Conservation (phyloP, 2,888 invertebrate genomes). For the Leptura quadrifasciata region DNA sequence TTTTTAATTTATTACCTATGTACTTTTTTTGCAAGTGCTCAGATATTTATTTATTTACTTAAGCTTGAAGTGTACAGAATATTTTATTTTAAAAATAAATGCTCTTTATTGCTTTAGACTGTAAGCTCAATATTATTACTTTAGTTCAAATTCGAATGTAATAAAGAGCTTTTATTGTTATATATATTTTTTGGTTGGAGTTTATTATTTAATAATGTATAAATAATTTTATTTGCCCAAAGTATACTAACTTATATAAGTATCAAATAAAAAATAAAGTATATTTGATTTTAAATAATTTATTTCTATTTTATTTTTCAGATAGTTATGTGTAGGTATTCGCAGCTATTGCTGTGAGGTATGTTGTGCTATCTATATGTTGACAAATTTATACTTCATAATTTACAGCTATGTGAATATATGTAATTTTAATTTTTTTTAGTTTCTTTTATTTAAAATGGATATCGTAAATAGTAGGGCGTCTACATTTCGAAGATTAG, state of each 20-base stretch:
- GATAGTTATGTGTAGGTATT: conserved; percentile 58
- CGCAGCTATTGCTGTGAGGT: conserved; percentile 61
- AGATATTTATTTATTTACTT: conserved; percentile 66
- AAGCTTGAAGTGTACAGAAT: conserved; percentile 64
- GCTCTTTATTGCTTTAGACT: conserved; percentile 60
- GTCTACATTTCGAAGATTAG: too few species aligned
- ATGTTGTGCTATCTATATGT: conserved; percentile 65
- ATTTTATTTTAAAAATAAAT: conserved; percentile 60
- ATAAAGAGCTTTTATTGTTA: conserved; percentile 67
- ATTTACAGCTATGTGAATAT: conserved; percentile 69
- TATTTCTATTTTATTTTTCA: conserved; percentile 59
- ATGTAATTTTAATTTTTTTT: conserved; percentile 64
- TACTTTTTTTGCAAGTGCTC: conserved; percentile 64
- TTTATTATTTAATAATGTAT: conserved; percentile 65
- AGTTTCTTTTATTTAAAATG: conserved; percentile 37
- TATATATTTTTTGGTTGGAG: conserved; percentile 66
- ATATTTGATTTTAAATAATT: conserved; percentile 60
- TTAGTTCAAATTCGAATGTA: conserved; percentile 54
- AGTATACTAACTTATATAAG: conserved; percentile 67
- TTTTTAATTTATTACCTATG: conserved; percentile 57
- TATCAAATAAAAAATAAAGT: conserved; percentile 61
- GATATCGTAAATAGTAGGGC: neutral
- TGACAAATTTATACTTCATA: conserved; percentile 69
- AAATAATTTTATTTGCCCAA: conserved; percentile 67
- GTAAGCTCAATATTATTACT: conserved; percentile 56